Evolutionary conservation across 2,888 invertebrate species (phyloP), one percentile per base, ranked within the genome.

Genomic region (Dermolepida albohirtum): DNA sequence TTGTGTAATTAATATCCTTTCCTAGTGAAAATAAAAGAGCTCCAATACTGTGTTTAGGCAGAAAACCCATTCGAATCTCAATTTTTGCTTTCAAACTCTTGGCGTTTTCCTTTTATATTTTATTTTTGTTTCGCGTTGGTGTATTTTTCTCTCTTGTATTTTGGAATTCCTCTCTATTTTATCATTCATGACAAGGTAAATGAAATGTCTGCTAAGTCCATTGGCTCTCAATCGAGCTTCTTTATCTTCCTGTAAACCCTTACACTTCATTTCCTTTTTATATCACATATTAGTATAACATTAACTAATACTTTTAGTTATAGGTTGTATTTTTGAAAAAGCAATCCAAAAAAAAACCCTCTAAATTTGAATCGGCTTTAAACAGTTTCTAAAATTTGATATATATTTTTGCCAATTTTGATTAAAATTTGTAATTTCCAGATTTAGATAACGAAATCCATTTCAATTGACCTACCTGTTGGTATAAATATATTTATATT

Each of bases 191-290:
- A 54, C 29, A 54, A 54, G 40, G 17, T 52, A 54, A 39, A 41
- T 16, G 8, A 11, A 54, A 54, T 4, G 40, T 40, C 8, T 40
- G 40, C 54, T 40, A 16, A 54, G n/a, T 54, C 40, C 40, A 54
- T 54, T 54, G 40, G 39, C 54, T 54, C 39, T 11, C 54, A 54
- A 54, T 54, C 54, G 54, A 54, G 54, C 54, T 54, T 40, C 54
- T 54, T 54, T 54, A 40, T 54, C 5, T 17, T 54, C 34, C 14
- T 63, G 29, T 50, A 59, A 22, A 12, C 29, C 47, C 17, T 34
- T 39, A 39, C 16, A 2, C 50, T n/a, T 63, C 12, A 1, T 16
- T 54, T n/a, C 34, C n/a, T 52, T 2, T 52, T 8, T 14, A 5
- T 44, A 1, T 44, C 14, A 14, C n/a, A 10, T 44, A 44, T 16